Percentiles rank a stretch among this genome's conserved stretches.
phyloP scores from a whole-genome alignment of 1,140 invertebrate species.

The Hylyphantes graminicola region DNA sequence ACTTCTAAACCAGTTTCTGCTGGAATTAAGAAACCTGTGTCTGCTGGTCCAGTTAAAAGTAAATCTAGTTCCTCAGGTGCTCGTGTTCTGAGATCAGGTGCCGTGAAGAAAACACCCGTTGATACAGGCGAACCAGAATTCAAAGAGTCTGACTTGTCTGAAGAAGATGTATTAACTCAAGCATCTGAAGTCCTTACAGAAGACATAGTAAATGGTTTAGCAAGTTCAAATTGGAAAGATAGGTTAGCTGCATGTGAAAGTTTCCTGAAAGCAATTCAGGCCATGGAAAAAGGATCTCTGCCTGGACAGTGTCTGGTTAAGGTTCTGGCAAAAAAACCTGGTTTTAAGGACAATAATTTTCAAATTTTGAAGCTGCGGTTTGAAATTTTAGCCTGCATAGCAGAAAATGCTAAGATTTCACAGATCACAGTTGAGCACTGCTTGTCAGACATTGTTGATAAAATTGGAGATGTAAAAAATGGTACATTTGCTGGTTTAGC shows the following conservation, averaged over 20 bases:
- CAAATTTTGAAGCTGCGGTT: slow-evolving; percentile 88
- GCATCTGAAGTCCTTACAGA: slow-evolving; percentile 74
- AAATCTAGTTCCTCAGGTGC: slow-evolving; percentile 64
- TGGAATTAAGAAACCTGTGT: slow-evolving; percentile 65
- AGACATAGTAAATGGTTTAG: slow-evolving; percentile 77
- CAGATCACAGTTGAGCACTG: slow-evolving; percentile 81
- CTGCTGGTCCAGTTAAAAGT: slow-evolving; percentile 71
- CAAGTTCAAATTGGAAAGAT: slow-evolving; percentile 87
- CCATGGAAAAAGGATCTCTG: slow-evolving; percentile 75
- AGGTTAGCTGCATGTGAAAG: slow-evolving; percentile 82
- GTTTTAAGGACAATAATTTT: slow-evolving; percentile 92
- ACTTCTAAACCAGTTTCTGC: slow-evolving; percentile 38
- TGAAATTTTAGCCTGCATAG: slow-evolving; percentile 81
- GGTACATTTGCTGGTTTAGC: slow-evolving; percentile 77
- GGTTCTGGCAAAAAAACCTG: slow-evolving; percentile 84
- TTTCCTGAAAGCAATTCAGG: slow-evolving; percentile 74
- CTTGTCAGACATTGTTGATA: slow-evolving; percentile 83
- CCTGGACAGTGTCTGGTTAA: slow-evolving; percentile 81
- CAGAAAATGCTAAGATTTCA: slow-evolving; percentile 76
- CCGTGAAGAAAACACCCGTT: slow-evolving; percentile 8
- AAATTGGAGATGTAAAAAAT: slow-evolving; percentile 87
- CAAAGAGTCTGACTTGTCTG: slow-evolving; percentile 60
- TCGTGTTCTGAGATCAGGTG: slow-evolving; percentile 54
- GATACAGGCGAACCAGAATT: slow-evolving; percentile 47
- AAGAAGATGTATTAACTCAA: slow-evolving; percentile 79